Base-by-base conservation (phyloP, 2,113 vertebrate species). In the Corythornis cristatus region DNA sequence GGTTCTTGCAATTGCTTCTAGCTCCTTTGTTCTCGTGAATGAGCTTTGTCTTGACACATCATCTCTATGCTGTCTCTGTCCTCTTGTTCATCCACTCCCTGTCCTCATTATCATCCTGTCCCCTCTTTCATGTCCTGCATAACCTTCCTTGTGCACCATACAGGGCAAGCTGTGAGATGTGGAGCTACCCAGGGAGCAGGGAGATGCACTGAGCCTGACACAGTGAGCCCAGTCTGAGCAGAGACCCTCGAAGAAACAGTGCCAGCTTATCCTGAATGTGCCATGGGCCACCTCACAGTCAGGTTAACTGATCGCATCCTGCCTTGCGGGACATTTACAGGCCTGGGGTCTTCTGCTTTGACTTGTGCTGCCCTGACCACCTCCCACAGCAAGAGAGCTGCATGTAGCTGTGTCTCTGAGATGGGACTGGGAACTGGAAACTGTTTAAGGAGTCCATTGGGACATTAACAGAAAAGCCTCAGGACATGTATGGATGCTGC, bases 161-260 rank as follows among this genome's bases (percentile, higher is more conserved):
- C 67, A 88, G 72, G 43, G 35, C 19, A 26, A 68, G 25, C 35
- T 42, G 33, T 0, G 0, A 73, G 31, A 11, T 0, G 0, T 12
- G 42, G 56, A 76, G 51, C 83, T 77, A 42, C 73, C 45, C n/a
- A 35, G 40, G 68, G 54, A 75, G 66, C 51, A 54, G 70, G 54
- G 48, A 67, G 37, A 54, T 75, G 43, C 3, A 2, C 33, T 72
- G 46, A 57, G 15, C n/a, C 51, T 54, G 43, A 12, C 5, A 3
- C 66, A 92, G 23, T 0, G 2, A 58, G 40, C 25, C 48, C 60
- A 4, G 1, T 13, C 21, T 2, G 1, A 86, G 48, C 57, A n/a
- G 26, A 81, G 28, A 42, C 53, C 43, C 46, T 64, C 0, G 0
- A 33, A 57, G 46, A 50, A 74, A 35, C 57, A 51, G 42, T 8